Evolutionary conservation across 1,140 invertebrate genomes (phyloP), one percentile per base, ranked within the genome.

Genomic region (Aphelenchoides besseyi): DNA sequence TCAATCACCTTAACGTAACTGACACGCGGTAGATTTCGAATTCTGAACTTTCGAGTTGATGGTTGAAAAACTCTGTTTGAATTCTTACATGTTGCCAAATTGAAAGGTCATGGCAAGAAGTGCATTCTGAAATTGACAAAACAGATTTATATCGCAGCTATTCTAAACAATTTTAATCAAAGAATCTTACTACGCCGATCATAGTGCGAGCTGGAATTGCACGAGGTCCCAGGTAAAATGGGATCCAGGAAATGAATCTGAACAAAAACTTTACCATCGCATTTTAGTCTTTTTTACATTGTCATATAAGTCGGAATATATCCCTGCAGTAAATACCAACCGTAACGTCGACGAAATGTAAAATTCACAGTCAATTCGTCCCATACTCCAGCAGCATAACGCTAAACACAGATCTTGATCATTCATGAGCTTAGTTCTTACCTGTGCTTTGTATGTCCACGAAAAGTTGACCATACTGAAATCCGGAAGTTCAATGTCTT

Each of bases 281-380:
- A n/a, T n/a, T n/a, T n/a, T n/a, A n/a, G n/a, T n/a, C n/a, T n/a
- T n/a, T n/a, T n/a, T n/a, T n/a, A n/a, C 3, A 80, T 69, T 48
- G 83, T 84, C 37, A 83, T 72, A 57, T 83, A 83, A 0, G 81
- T 78, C 37, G 79, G 80, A 73, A 81, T 82, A 62, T 33, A 28
- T 74, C 83, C 82, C 75, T 83, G 82, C 28, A 83, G 69, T 16
- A 83, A 72, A 74, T 83, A 83, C 82, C 82, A 83, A 16, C 83
- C 83, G 66, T 85, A 83, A 33, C 82, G 74, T 68, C 82, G 66
- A 23, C 74, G 59, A 71, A 83, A 85, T 0, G 71, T 32, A 64
- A 83, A 83, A 36, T 62, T 74, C 9, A 84, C 82, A 18, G 79
- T 84, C 32, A 83, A 69, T 59, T 83, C 82, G 73, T 85, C 82